phyloP scores from a whole-genome alignment of 2,797 vertebrate genomes.

The Etheostoma perlongum region DNA sequence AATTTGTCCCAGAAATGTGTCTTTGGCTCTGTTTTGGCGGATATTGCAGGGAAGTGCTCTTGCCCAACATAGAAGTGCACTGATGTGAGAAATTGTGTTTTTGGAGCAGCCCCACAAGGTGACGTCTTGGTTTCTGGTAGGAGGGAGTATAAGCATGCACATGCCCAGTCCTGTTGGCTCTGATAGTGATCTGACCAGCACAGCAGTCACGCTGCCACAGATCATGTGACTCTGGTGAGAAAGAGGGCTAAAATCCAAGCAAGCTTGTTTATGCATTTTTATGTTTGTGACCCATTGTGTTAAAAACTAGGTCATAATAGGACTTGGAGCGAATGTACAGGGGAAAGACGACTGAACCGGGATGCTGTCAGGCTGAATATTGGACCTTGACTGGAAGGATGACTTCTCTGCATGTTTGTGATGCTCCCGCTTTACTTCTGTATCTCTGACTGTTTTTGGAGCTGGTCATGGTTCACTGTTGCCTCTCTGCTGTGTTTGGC shows the following conservation, averaged over 20 bases:
- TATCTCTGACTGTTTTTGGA: constrained; percentile 41
- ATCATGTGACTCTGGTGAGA: constrained; percentile 66
- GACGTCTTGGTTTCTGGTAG: constrained; percentile 71
- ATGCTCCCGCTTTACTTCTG: constrained; percentile 28
- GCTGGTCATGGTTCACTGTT: constrained; percentile 37
- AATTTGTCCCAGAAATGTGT: constrained; percentile 29
- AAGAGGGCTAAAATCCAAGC: constrained; percentile 54
- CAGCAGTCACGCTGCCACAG: constrained; percentile 63
- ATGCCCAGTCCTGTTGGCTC: constrained; percentile 65
- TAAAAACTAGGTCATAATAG: constrained; percentile 66
- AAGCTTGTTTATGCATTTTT: constrained; percentile 61
- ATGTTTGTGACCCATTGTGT: constrained; percentile 64
- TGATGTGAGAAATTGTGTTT: constrained; percentile 76
- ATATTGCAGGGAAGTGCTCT: constrained; percentile 56
- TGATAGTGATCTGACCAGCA: constrained; percentile 66
- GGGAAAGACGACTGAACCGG: constrained; percentile 44
- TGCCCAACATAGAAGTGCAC: constrained; percentile 68
- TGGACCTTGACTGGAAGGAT: constrained; percentile 49
- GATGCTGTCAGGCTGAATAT: constrained; percentile 49
- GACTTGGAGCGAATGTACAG: constrained; percentile 51
- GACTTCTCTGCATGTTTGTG: constrained; percentile 31
- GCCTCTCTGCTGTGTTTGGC: constrained; percentile 43
- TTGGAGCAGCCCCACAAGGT: constrained; percentile 69
- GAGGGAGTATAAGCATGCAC: constrained; percentile 56
- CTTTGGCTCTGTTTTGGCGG: constrained; percentile 44